Percentiles rank a stretch among this genome's conserved stretches.
Conservation (phyloP, 2,113 vertebrate genomes). For the Eulacestoma nigropectus region DNA sequence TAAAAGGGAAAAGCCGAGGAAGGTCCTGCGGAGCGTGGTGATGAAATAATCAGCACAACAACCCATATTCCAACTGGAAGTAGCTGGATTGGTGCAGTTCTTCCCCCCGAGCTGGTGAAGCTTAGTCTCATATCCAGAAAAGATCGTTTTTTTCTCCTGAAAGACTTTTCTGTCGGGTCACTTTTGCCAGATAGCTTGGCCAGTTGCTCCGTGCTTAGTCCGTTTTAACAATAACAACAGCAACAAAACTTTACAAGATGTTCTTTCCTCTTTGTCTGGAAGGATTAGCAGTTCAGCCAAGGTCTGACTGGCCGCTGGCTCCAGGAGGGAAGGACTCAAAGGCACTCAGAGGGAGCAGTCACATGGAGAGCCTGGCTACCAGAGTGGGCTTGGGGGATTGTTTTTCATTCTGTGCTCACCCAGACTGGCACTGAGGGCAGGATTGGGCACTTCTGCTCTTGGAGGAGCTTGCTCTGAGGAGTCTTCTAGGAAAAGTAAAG, state of each 20-base stretch:
- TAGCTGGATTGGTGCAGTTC: not conserved
- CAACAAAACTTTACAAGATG: slow-evolving; percentile 65
- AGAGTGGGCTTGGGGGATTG: not conserved
- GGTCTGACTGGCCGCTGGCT: slow-evolving; percentile 40
- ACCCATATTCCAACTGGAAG: not conserved
- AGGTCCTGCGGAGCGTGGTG: fast-evolving
- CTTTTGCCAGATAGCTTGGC: slow-evolving; percentile 55
- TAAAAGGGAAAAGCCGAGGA: not conserved
- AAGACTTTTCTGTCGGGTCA: not conserved
- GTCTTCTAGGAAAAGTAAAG: not conserved
- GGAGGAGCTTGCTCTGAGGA: not conserved
- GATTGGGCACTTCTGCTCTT: not conserved
- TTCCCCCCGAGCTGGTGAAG: not conserved
- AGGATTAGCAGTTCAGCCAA: slow-evolving; percentile 62
- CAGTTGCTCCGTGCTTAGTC: slow-evolving; percentile 5
- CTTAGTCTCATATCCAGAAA: slow-evolving; percentile 1
- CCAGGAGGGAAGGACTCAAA: not conserved
- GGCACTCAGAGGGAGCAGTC: not conserved
- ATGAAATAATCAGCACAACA: not conserved
- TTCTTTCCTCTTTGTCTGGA: slow-evolving; percentile 62
- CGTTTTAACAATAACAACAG: slow-evolving; percentile 53
- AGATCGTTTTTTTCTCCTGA: not conserved
- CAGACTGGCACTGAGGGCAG: not conserved
- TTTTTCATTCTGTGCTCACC: not conserved
- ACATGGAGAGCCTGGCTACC: not conserved